Evolutionary conservation across 2,888 invertebrate genomes (phyloP).

Genomic region (Altica lythri): DNA sequence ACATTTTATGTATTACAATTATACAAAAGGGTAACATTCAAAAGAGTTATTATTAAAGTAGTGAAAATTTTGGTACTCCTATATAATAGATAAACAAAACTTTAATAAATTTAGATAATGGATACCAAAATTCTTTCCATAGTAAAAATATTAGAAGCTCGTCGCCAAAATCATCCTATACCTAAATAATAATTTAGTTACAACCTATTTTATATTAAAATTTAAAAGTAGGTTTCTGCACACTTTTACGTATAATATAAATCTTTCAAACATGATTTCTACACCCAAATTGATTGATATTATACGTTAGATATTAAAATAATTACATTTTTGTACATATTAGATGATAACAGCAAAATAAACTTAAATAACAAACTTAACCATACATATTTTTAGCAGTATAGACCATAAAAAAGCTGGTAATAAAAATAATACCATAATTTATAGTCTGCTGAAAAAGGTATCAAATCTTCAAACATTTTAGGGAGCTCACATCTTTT

Average conservation of each 20-base stretch:
- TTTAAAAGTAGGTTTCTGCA: background rate
- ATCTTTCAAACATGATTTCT: too few species aligned
- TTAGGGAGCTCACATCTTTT: too few species aligned
- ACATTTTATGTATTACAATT: too few species aligned
- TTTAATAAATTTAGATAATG: background rate
- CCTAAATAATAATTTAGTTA: background rate
- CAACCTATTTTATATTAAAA: background rate
- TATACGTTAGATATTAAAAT: background rate
- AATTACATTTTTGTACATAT: slow-evolving; percentile 9
- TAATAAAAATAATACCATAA: too few species aligned
- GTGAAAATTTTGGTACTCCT: slow-evolving; percentile 6
- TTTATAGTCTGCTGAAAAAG: too few species aligned
- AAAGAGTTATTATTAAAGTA: slow-evolving; percentile 13
- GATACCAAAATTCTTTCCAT: background rate
- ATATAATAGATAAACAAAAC: slow-evolving; percentile 1
- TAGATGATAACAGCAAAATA: slow-evolving; percentile 7
- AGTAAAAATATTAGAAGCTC: slow-evolving; percentile 5
- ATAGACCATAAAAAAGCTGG: background rate
- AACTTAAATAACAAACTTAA: background rate
- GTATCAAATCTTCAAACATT: too few species aligned
- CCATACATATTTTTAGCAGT: background rate
- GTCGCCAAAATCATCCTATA: slow-evolving; percentile 1
- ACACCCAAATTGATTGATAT: too few species aligned
- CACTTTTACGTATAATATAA: too few species aligned
- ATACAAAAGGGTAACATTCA: slow-evolving; percentile 26